Base-by-base conservation (phyloP, 2,797 vertebrate genomes). In the Parauchenoglanis punctatus region DNA sequence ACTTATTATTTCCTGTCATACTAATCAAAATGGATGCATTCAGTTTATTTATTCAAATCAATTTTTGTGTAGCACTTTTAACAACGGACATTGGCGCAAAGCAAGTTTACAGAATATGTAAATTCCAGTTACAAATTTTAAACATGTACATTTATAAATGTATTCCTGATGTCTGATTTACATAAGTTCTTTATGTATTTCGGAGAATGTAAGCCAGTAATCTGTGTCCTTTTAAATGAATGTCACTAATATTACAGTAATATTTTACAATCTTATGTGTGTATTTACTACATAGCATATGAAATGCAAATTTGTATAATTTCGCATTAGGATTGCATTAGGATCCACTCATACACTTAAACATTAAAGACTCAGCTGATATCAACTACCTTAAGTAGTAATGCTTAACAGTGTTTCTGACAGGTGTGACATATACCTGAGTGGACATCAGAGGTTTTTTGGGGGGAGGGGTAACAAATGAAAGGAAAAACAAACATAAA, bases 1-100 rank as follows among this genome's bases (percentile, higher is more conserved):
- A 70, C n/a, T 54, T 52, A 52, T 54, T 76, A 75, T 75, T 73
- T 73, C 11, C 23, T 75, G 23, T 44, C 68, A 72, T 73, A 25
- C 40, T 73, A 73, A 13, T 23, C 49, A 46, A 46, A 72, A 72
- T 44, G 12, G 18, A 44, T 72, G 68, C 23, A 52, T 76, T 17
- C 5, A 15, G 28, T 31, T 54, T 1, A 31, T 56, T 58, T 56
- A 49, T 35, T 35, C 35, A 35, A 35, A 35, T 35, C 35, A 35
- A 35, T 35, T 35, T 35, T 35, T 35, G 35, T 35, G 35, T 35
- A 35, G 35, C 35, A 35, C 35, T 35, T 35, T 31, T 31, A 31
- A 31, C 31, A 31, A 31, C 31, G 31, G 31, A 31, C 31, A 35
- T 1, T 35, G 35, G 1, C 35, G 35, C 35, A 35, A 35, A 35